Conservation (phyloP, 2,797 vertebrate genomes). For the Rhinella marina region DNA sequence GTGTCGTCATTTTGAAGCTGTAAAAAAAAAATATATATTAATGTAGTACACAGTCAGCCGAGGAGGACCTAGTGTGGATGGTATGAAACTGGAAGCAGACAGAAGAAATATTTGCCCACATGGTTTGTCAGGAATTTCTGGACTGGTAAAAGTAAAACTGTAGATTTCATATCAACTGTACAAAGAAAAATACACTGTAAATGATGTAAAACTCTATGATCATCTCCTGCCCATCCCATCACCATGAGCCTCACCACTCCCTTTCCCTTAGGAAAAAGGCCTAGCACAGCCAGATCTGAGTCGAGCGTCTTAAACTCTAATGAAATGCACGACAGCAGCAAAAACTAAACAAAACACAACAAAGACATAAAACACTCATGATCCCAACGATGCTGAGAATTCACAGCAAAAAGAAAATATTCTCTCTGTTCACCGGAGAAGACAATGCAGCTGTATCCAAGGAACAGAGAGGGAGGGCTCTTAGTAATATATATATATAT, state of each 20-base stretch:
- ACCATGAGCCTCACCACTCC: not conserved
- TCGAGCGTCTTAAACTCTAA: not conserved
- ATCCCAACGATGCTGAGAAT: not conserved
- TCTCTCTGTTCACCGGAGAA: too few species aligned
- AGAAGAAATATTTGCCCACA: too few species aligned
- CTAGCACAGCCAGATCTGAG: not conserved
- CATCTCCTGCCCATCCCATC: not conserved
- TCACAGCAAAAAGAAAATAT: not conserved
- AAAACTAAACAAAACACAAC: too few species aligned
- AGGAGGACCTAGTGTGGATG: not conserved
- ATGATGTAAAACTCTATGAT: not conserved
- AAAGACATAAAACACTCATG: too few species aligned
- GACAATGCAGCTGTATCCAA: not conserved
- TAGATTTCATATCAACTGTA: not conserved
- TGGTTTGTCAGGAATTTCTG: too few species aligned
- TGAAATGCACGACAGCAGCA: too few species aligned
- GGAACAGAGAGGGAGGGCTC: not conserved
- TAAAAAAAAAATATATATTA: not conserved
- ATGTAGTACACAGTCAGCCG: not conserved
- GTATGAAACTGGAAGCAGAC: too few species aligned
- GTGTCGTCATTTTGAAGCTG: constrained; percentile 77
- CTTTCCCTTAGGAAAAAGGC: not conserved
- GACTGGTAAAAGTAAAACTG: too few species aligned
- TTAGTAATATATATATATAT: too few species aligned
- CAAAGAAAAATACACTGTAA: not conserved